Base-by-base conservation (phyloP, 2,797 vertebrate genomes). In the Poeciliopsis presidionis region DNA sequence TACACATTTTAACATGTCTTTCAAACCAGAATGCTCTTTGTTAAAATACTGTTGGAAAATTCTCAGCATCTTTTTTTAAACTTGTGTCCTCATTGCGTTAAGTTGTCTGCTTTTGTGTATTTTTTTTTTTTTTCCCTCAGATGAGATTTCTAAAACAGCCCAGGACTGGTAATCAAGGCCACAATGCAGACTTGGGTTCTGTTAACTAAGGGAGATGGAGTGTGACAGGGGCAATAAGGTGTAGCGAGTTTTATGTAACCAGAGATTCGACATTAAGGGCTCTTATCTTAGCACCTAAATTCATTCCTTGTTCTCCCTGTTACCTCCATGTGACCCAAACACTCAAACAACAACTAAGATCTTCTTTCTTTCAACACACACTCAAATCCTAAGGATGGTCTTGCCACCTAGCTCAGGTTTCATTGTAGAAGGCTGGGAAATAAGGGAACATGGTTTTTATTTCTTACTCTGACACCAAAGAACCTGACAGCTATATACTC, bases 221-320 rank as follows among this genome's bases (percentile, higher is more conserved):
- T 63, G 72, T 75, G 84, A 87, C 80, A 76, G 55, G 47, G 0
- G 33, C 59, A 82, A 73, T 72, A 77, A 82, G 72, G 59, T 77
- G 47, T 30, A 78, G 69, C 33, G 28, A 39, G 22, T 74, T 86
- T 88, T 88, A 76, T 88, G 76, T 89, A 88, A 83, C 72, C 46
- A 72, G 67, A 77, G 73, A 84, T 81, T 55, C 74, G 36, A 81
- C 57, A 80, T 85, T 80, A 53, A 86, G 55, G 30, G 75, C 80
- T 80, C 80, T 83, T 75, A 61, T 81, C 59, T 84, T 57, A 57
- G 77, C 74, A 81, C 77, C 73, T 74, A n/a, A 74, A 75, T 69
- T 71, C 63, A 75, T 83, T 74, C 53, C 74, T 74, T 61, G 7
- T 46, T 79, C 33, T 72, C 65, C 39, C 59, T 12, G 49, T 81